A percentile compares a stretch with the other conserved stretches of the same genome.
These are phyloP conservation scores for Emydura subglobosa DNA, from an alignment of 2,113 vertebrate species.

Conservation along the genomic window DNA sequence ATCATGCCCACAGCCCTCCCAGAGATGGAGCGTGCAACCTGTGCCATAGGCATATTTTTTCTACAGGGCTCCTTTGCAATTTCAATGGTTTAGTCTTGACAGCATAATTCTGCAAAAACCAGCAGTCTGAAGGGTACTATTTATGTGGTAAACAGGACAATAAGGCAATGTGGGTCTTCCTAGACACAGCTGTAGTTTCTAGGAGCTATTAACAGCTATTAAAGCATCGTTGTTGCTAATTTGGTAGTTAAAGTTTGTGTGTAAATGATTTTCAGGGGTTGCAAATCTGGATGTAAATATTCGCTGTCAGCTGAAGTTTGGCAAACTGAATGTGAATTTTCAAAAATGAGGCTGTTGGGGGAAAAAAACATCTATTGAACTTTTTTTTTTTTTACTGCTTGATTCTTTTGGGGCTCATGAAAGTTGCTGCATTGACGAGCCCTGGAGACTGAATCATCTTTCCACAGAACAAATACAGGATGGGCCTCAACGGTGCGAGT, in stretches of 20 bases:
- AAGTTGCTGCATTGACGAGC: accelerated
- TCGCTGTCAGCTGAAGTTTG: neutral
- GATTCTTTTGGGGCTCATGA: accelerated
- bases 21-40: accelerated
- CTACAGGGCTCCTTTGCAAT: accelerated
- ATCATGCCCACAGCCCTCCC: accelerated
- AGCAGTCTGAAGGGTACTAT: neutral
- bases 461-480: neutral
- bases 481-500: accelerated
- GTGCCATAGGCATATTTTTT: accelerated
- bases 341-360: neutral
- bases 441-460: neutral
- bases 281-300: neutral
- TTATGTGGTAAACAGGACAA: accelerated
- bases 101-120: neutral
- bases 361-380: neutral
- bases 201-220: accelerated
- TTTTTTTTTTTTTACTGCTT: neutral
- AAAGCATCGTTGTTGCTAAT: neutral
- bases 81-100: neutral
- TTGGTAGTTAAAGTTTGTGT: accelerated
- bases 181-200: accelerated
- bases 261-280: accelerated
- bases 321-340: accelerated
- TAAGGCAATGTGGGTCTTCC: neutral